Evolutionary conservation across 2,113 vertebrate genomes (phyloP).

Genomic region (Oenanthe oenanthe): DNA sequence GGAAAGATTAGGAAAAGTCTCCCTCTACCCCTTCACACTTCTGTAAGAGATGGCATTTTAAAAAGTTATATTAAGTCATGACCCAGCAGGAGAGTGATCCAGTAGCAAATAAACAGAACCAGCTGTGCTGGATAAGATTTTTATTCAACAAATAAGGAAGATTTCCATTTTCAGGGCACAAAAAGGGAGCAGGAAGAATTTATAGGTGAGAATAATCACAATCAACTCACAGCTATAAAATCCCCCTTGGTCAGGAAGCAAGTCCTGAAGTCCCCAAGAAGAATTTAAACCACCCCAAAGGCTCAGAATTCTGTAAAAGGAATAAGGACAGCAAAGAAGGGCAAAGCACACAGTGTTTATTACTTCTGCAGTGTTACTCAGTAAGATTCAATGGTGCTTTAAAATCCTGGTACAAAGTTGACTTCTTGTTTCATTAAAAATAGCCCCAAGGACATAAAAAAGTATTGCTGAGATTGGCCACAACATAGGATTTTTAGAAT

Average conservation of each 20-base stretch:
- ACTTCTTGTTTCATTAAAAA: constrained; percentile 12
- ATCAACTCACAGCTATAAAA: neutral
- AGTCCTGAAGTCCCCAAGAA: neutral
- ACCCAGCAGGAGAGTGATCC: neutral
- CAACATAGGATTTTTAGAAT: neutral
- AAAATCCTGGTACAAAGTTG: neutral
- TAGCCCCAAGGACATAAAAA: neutral
- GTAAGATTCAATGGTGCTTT: neutral
- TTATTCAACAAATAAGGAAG: neutral
- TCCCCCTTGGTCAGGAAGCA: neutral
- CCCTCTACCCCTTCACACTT: neutral
- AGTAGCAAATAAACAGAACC: neutral
- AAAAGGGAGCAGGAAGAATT: neutral
- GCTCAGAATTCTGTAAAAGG: neutral
- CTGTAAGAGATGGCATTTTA: neutral
- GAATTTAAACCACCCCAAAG: neutral
- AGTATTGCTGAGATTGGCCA: neutral
- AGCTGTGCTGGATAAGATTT: neutral
- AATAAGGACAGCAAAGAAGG: neutral
- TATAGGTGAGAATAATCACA: neutral
- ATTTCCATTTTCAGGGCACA: neutral
- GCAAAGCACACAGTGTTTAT: neutral
- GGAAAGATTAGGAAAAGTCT: neutral
- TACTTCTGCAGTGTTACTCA: neutral
- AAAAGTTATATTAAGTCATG: fast-evolving